Evolutionary conservation across 2,888 invertebrate species (phyloP).

Genomic region (Antheraea assamensis): DNA sequence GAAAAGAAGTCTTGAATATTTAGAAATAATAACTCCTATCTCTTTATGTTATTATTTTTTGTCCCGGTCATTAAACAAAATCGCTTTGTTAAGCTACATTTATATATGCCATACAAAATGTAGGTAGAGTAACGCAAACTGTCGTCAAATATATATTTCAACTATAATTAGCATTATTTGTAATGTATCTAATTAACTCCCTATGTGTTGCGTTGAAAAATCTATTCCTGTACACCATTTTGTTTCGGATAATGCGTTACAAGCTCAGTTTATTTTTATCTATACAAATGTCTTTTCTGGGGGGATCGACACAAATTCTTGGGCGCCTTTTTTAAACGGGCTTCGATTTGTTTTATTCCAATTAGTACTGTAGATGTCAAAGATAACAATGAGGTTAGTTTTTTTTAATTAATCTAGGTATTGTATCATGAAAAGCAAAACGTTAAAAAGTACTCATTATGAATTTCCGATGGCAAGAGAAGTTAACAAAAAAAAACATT

Average conservation of each 20-base stretch:
- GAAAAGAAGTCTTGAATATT: not conserved
- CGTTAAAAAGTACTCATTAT: not conserved
- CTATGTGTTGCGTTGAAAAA: slow-evolving; percentile 4
- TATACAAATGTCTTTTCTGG: not conserved
- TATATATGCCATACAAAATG: not conserved
- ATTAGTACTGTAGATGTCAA: not conserved
- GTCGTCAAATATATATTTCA: slow-evolving; percentile 11
- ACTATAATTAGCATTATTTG: slow-evolving; percentile 11
- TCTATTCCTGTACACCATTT: slow-evolving; percentile 13
- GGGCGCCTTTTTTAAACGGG: not conserved
- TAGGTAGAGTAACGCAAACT: slow-evolving; percentile 16
- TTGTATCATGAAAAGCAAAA: too few relatives aligned
- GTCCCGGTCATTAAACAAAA: not conserved
- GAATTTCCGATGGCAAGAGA: not conserved
- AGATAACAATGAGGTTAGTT: not conserved
- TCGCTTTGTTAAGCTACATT: not conserved
- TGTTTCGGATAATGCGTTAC: slow-evolving; percentile 16
- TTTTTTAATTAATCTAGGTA: not conserved
- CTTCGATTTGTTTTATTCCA: not conserved
- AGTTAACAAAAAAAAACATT: not conserved
- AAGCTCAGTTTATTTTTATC: slow-evolving; percentile 11
- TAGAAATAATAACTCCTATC: not conserved
- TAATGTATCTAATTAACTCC: slow-evolving; percentile 11
- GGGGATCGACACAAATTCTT: not conserved
- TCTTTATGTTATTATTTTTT: not conserved